Conservation (phyloP, 2,888 invertebrate genomes). For the Pyrrhosoma nymphula region DNA sequence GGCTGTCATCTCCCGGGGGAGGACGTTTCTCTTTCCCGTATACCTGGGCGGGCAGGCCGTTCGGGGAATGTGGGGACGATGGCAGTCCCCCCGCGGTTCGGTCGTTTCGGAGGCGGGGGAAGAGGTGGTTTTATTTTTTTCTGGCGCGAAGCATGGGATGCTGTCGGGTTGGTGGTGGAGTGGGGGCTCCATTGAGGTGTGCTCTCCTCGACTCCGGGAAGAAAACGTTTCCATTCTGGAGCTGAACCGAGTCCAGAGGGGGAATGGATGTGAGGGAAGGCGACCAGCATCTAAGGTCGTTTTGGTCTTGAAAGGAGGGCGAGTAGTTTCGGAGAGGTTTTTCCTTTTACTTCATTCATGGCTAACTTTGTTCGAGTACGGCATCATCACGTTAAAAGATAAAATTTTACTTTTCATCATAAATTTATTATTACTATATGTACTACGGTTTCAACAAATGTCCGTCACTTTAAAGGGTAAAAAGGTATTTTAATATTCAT, state of each 20-base stretch:
- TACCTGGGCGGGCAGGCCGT: neutral
- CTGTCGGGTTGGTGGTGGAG: neutral
- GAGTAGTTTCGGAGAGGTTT: too few species aligned
- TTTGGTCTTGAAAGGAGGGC: too few species aligned
- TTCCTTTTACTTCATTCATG: too few species aligned
- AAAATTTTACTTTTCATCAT: too few species aligned
- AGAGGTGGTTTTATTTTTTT: neutral
- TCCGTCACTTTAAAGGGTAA: too few species aligned
- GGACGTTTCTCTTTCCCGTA: neutral
- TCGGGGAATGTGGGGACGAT: neutral
- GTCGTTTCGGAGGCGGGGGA: neutral
- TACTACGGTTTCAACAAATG: too few species aligned
- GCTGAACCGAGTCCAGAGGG: neutral
- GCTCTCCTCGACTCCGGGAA: neutral
- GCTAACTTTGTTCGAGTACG: too few species aligned
- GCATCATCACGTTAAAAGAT: too few species aligned
- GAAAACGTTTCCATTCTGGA: neutral
- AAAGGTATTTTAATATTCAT: too few species aligned
- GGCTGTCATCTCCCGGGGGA: neutral
- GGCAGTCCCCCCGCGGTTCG: neutral
- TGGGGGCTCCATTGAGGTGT: neutral
- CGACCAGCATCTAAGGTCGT: too few species aligned
- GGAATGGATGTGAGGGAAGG: too few species aligned
- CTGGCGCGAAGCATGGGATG: neutral
- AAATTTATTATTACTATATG: too few species aligned